A percentile compares a stretch with the other conserved stretches of the same genome.
Evolutionary conservation across 2,888 invertebrate species (phyloP).

Genomic region (Peribatodes rhomboidaria): DNA sequence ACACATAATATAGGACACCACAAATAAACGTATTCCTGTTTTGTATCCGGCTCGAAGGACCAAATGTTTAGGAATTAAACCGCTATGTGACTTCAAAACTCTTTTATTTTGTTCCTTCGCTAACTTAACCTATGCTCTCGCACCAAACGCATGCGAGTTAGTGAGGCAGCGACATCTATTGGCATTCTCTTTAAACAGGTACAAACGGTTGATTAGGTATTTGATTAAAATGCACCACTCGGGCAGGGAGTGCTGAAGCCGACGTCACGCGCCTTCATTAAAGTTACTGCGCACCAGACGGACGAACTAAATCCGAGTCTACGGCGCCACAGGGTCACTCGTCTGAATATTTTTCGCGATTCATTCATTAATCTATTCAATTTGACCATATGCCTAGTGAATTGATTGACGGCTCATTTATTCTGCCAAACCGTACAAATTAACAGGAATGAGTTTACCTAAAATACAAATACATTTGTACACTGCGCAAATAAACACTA

Average conservation of each 20-base stretch:
- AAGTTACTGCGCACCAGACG: conserved; percentile 61
- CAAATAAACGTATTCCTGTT: no score
- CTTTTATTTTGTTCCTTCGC: no score
- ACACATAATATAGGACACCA: no score
- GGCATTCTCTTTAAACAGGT: no score
- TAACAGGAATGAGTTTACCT: not conserved
- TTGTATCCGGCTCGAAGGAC: no score
- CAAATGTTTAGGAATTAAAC: no score
- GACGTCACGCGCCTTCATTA: conserved; percentile 39
- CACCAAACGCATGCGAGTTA: no score
- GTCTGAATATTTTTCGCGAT: conserved; percentile 69
- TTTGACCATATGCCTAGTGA: conserved; percentile 56
- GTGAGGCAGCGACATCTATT: no score
- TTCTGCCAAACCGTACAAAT: conserved; percentile 32
- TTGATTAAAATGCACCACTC: conserved; percentile 23
- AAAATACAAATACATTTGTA: no score
- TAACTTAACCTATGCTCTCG: no score
- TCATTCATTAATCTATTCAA: conserved; percentile 65
- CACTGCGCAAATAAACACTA: no score
- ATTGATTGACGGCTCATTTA: conserved; percentile 20
- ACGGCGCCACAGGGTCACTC: conserved; percentile 61
- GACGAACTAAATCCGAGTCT: conserved; percentile 50
- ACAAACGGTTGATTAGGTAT: not conserved
- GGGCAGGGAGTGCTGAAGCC: conserved; percentile 18
- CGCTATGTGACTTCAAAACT: no score